Base-by-base conservation (phyloP, 1,140 invertebrate species). In the Rhopalosiphum padi region DNA sequence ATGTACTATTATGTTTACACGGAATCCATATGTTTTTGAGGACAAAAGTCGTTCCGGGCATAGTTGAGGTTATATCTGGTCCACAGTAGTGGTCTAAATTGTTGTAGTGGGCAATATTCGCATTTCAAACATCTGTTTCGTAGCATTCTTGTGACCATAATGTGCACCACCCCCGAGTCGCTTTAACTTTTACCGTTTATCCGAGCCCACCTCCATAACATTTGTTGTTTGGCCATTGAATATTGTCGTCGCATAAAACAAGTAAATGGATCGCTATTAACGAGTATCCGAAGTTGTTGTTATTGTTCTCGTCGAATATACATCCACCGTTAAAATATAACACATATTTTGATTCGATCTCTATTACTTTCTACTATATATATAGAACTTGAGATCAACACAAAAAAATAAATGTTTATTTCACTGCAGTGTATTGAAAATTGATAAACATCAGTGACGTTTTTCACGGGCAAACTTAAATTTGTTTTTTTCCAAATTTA, bases 91-190 rank as follows among this genome's bases (percentile, higher is more conserved):
- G 90, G 90, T 91, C 55, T 25, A 77, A 87, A 86, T 41, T 15
- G 41, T 15, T 37, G 60, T 7, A 46, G 30, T 25, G 90, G 60
- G 41, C 18, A 46, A 43, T 43, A 43, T 91, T 77, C 41, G 90
- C 41, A 77, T 91, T 91, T 91, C 90, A 9, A 48, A 91, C 90
- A 91, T 91, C 90, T 91, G 90, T 91, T 91, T 77, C 41, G 60
- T 91, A 37, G 90, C 90, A 77, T 91, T 91, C 90, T 43, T 77
- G 41, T 25, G 90, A 46, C 41, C 60, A n/a, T 77, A 77, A 77
- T n/a, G 30, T n/a, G 15, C 60, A 77, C 60, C 90, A 21, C 15
- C 30, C 0, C 41, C 89, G 55, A 18, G 37, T 5, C 41, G 85
- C 11, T 86, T 46, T 86, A 86, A 86, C 85, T 86, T 86, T 86